Evolutionary conservation across 2,888 invertebrate species (phyloP).

Genomic region (Adela reaumurella): DNA sequence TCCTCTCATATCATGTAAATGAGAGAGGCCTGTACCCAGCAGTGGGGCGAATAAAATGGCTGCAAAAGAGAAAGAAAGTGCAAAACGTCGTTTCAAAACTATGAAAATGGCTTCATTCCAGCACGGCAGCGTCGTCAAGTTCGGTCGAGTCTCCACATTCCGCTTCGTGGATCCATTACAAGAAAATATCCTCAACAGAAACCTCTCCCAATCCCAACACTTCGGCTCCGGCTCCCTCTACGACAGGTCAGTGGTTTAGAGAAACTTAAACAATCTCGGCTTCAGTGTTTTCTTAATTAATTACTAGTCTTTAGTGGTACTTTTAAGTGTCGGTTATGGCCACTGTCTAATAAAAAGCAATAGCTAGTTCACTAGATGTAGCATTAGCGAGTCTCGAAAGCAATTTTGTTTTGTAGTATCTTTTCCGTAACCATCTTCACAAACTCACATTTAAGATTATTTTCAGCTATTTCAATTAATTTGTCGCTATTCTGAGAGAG

Average conservation of each 20-base stretch:
- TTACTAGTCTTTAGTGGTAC: neutral
- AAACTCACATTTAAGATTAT: neutral
- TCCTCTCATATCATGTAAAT: too few species aligned
- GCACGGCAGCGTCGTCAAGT: conserved; percentile 82
- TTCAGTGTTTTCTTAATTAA: too few species aligned
- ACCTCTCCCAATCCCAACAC: conserved; percentile 69
- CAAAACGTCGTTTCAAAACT: too few species aligned
- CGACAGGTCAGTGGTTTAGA: conserved; percentile 76
- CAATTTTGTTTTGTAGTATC: neutral
- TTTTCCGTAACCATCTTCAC: neutral
- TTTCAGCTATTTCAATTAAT: neutral
- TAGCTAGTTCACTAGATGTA: neutral
- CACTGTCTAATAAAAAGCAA: neutral
- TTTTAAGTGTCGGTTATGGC: neutral
- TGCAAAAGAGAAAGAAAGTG: too few species aligned
- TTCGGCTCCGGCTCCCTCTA: conserved; percentile 75
- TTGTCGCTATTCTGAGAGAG: neutral
- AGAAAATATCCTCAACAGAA: conserved; percentile 73
- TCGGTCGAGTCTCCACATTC: conserved; percentile 83
- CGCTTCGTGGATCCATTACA: conserved; percentile 80
- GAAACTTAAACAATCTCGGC: too few species aligned
- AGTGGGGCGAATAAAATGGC: too few species aligned
- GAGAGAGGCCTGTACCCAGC: too few species aligned
- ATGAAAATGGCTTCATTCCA: conserved; percentile 24
- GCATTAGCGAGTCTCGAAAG: neutral